Evolutionary conservation across 2,797 vertebrate genomes (phyloP), one percentile per base, ranked within the genome.

Genomic region (Denticeps clupeoides): DNA sequence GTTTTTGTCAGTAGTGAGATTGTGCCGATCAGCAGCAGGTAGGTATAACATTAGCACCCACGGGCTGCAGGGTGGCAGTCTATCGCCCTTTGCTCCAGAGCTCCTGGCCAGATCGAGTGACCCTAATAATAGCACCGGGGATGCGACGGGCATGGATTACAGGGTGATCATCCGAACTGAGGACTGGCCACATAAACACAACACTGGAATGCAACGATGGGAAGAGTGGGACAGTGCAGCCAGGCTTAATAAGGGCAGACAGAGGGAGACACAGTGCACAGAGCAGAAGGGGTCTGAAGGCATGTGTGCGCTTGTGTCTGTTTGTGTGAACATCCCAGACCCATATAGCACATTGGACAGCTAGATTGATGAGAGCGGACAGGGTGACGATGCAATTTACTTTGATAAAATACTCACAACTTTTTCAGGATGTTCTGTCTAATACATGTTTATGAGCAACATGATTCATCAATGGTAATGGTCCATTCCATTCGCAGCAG

Each of bases 91-190:
- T 12, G 29, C 47, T 46, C 44, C 63, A 3, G 28, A 32, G 41
- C 49, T 47, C 21, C 7, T 10, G 50, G n/a, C 21, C 38, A 15
- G 69, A 64, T 77, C 65, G 53, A 51, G 66, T 78, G 65, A 62
- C 55, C 49, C 64, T 78, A 79, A 75, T 68, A 74, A 71, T 81
- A 80, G 65, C 53, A 3, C 0, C 0, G 5, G 11, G 57, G 51
- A 55, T 44, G 59, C 41, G 44, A 51, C 24, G 47, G 28, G 61
- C 64, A 59, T 62, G 43, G 54, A 62, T 72, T 68, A 56, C 65
- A 67, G 51, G 60, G 52, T 4, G 48, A 60, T 60, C 54, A 49
- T 59, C 50, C 48, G 13, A 47, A 41, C 50, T 49, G 42, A 42
- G 47, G 47, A n/a, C 41, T 23, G 41, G 49, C 41, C 45, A 33